A percentile compares a stretch with the other conserved stretches of the same genome.
Evolutionary conservation across 1,140 invertebrate species (phyloP).

Genomic region (Acromyrmex echinatior): DNA sequence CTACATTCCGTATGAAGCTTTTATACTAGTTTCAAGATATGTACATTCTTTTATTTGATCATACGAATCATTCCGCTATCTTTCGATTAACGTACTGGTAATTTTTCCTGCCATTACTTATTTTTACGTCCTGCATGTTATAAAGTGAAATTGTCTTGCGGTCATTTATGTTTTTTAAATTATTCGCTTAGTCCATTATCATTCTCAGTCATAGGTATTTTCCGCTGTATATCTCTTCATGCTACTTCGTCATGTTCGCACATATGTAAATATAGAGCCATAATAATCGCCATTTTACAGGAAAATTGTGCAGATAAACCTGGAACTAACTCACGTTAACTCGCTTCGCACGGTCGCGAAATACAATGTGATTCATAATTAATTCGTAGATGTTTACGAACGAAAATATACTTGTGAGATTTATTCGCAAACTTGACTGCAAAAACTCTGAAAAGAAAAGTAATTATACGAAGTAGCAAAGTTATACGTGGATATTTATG

Average conservation of each 20-base stretch:
- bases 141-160: background rate
- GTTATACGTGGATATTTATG: background rate
- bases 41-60: background rate
- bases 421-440: slow-evolving; percentile 14
- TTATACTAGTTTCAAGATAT: background rate
- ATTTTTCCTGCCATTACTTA: background rate
- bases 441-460: slow-evolving; percentile 42
- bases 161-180: slow-evolving; percentile 1
- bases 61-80: background rate
- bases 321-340: slow-evolving; percentile 41
- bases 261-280: slow-evolving; percentile 44
- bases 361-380: slow-evolving; percentile 64
- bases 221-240: background rate
- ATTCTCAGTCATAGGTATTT: background rate
- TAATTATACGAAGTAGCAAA: background rate
- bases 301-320: slow-evolving; percentile 46
- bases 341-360: slow-evolving; percentile 41
- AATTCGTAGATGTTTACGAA: slow-evolving; percentile 39
- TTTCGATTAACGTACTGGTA: background rate
- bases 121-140: background rate
- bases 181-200: background rate
- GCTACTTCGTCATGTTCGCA: slow-evolving; percentile 32
- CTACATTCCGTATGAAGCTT: slow-evolving; percentile 9
- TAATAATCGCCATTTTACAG: slow-evolving; percentile 45
- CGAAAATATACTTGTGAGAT: background rate